Evolutionary conservation across 2,113 vertebrate genomes (phyloP), one percentile per base, ranked within the genome.

Genomic region (Myotis lucifugus): DNA sequence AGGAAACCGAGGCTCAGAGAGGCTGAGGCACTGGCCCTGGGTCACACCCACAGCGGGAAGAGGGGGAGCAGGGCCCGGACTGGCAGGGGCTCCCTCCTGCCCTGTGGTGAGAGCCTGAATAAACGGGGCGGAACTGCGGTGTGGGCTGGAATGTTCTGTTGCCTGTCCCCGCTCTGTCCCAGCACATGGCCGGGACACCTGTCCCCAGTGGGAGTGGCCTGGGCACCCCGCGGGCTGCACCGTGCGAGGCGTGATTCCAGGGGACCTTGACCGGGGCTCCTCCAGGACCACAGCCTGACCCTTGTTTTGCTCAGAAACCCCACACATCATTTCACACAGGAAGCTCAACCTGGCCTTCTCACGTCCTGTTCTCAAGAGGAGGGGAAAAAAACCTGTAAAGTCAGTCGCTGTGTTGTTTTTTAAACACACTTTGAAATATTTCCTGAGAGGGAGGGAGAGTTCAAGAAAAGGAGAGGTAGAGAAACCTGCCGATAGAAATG

Each of bases 271-370:
- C 91, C 8, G 27, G 0, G 2, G 83, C 67, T 90, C 79, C 74
- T 85, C 50, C 34, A 73, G 97, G 95, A 87, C 94, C 96, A 95
- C 96, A 96, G 93, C 93, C 95, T 96, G 97, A 92, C 97, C 97
- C 95, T 77, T 97, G 97, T 97, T 97, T 96, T 96, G 97, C 95
- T 96, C 94, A 83, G 88, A 93, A 90, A 97, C 95, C 96, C 88
- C 86, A 95, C 97, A 97, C 94, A 40, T 32, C 93, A 95, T 67
- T 93, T 97, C 97, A 97, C 97, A 97, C 97, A 97, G 97, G 97
- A 97, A 97, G 76, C 52, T 97, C 97, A 91, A 74, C 97, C 94
- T 94, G 94, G 97, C 86, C 97, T 85, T 74, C 93, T 96, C 95
- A 97, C 97, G 96, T 97, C 97, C 97, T 97, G 97, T 97, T 96